Evolutionary conservation across 2,113 vertebrate genomes (phyloP).

Genomic region (Sinocyclocheilus anshuiensis): DNA sequence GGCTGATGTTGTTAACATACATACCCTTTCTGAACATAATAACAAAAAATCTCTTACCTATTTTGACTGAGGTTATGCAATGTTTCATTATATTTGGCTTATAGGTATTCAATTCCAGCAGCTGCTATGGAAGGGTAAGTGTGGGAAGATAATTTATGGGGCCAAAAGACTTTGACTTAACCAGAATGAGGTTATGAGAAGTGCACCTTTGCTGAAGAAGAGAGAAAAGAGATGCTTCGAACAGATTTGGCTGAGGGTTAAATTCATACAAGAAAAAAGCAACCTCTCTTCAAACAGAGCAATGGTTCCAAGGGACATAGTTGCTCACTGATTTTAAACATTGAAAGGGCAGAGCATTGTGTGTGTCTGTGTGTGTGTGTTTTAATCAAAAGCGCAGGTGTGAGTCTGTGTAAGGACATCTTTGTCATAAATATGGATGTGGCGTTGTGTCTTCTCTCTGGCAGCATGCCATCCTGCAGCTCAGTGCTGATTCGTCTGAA

Average conservation of each 20-base stretch:
- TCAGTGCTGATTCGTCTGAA: conserved; percentile 42
- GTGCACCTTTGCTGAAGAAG: conserved; percentile 38
- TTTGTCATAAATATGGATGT: conserved; percentile 38
- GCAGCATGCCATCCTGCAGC: conserved; percentile 22
- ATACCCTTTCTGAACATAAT: background rate
- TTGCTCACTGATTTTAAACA: conserved; percentile 46
- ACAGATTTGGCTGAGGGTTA: conserved; percentile 44
- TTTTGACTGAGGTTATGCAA: background rate
- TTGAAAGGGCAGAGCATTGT: conserved; percentile 16
- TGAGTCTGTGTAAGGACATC: conserved; percentile 7
- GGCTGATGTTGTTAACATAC: background rate
- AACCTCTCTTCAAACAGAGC: conserved; percentile 48
- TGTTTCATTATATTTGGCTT: conserved; percentile 15
- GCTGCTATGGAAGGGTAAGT: background rate
- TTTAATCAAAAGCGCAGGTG: background rate
- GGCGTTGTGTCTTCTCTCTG: conserved; percentile 4
- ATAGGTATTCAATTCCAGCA: conserved; percentile 15
- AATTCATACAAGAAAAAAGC: conserved; percentile 31
- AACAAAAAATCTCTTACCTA: background rate
- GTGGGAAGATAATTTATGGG: conserved; percentile 14
- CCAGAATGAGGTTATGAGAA: conserved; percentile 45
- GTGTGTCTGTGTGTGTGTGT: conserved; percentile 24
- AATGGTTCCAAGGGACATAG: conserved; percentile 43
- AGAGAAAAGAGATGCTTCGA: conserved; percentile 48
- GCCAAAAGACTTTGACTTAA: conserved; percentile 43